Conservation (phyloP, 2,113 vertebrate genomes). For the Phrynocephalus versicolor region DNA sequence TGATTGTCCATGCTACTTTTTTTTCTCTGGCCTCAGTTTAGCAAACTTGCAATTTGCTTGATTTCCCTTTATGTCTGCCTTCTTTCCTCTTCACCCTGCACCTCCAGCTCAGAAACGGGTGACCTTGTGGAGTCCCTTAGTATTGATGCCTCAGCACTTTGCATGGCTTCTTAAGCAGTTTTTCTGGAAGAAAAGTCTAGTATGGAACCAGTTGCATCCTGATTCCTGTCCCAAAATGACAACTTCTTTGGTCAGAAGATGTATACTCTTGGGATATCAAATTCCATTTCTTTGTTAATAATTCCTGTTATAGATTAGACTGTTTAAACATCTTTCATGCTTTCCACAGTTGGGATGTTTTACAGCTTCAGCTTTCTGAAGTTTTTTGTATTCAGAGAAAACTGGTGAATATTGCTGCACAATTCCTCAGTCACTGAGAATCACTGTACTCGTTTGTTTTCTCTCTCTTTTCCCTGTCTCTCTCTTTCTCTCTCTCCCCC, state of each 20-base stretch:
- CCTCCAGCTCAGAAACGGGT: background rate
- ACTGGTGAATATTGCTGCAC: fast-evolving
- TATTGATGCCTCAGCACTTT: conserved; percentile 48
- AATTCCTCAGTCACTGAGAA: background rate
- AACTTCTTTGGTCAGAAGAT: conserved; percentile 14
- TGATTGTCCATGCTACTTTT: conserved; percentile 16
- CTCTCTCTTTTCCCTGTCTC: too few species aligned
- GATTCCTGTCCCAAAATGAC: conserved; percentile 7
- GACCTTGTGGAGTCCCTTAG: conserved; percentile 13
- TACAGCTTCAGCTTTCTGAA: background rate
- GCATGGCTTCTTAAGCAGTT: conserved; percentile 20
- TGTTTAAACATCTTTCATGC: fast-evolving
- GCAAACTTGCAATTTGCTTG: conserved; percentile 39
- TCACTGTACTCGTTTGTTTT: background rate
- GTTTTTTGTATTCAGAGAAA: background rate
- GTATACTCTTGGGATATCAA: conserved; percentile 5
- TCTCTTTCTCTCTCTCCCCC: background rate
- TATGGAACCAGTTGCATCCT: background rate
- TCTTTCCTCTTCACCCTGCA: conserved; percentile 19
- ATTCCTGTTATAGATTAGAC: background rate
- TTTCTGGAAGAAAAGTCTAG: conserved; percentile 19
- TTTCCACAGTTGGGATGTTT: fast-evolving
- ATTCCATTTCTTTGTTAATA: conserved; percentile 13
- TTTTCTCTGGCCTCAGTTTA: conserved; percentile 39
- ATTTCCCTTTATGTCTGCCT: background rate